Conservation (phyloP, 2,113 vertebrate genomes). For the Calonectris borealis region DNA sequence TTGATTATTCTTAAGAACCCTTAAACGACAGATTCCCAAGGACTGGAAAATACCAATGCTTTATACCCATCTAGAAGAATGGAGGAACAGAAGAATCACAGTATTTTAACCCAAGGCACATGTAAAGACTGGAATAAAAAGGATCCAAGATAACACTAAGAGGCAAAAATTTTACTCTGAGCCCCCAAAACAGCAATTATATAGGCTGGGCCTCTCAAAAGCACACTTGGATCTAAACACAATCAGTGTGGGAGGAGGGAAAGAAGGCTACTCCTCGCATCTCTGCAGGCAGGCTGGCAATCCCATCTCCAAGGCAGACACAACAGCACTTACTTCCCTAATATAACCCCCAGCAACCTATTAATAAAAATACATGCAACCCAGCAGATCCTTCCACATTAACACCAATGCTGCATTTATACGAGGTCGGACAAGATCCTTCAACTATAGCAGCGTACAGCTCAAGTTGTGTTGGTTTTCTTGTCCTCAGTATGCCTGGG, state of each 20-base stretch:
- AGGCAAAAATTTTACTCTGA: background rate
- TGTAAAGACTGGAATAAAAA: background rate
- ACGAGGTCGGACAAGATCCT: background rate
- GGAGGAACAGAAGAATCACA: background rate
- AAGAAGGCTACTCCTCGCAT: too few species aligned
- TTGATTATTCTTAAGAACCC: background rate
- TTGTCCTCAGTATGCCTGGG: background rate
- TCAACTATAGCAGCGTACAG: rapidly evolving
- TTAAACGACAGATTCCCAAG: background rate
- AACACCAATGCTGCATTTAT: background rate
- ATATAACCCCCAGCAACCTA: rapidly evolving
- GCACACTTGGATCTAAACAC: background rate
- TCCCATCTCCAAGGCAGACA: background rate
- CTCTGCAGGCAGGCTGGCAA: background rate
- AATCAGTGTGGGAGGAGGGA: background rate
- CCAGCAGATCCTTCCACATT: background rate
- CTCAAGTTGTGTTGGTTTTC: background rate
- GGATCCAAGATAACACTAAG: background rate
- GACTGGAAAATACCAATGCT: background rate
- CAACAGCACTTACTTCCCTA: rapidly evolving
- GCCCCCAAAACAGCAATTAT: background rate
- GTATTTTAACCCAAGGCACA: background rate
- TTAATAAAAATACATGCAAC: rapidly evolving
- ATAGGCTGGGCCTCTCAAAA: background rate
- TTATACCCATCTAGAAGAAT: rapidly evolving